Percentiles rank a stretch among this genome's conserved stretches.
Evolutionary conservation across 2,888 invertebrate species (phyloP).

Genomic region (Cremastinae sp.): DNA sequence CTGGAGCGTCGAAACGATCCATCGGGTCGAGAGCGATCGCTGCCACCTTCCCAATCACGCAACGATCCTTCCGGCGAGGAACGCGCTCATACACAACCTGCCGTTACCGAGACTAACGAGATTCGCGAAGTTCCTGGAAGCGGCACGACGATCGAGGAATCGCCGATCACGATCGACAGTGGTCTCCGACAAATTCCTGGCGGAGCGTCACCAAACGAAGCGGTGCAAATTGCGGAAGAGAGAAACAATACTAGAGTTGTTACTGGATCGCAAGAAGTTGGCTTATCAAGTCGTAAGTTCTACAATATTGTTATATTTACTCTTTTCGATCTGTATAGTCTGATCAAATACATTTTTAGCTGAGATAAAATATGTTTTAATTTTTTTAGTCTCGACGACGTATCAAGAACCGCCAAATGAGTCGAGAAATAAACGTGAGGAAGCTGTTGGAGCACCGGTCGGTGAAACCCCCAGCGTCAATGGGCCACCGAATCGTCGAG

Average conservation of each 20-base stretch:
- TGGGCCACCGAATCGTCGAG: constrained; percentile 72
- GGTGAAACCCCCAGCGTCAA: constrained; percentile 69
- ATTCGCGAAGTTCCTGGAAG: constrained; percentile 75
- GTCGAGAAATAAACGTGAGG: constrained; percentile 75
- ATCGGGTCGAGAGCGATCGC: constrained; percentile 76
- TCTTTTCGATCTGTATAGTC: not conserved
- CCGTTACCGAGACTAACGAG: constrained; percentile 70
- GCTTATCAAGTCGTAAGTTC: constrained; percentile 68
- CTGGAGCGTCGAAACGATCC: constrained; percentile 77
- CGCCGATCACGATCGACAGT: constrained; percentile 68
- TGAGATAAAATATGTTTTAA: not conserved
- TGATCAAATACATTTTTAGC: too few species aligned
- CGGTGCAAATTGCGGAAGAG: constrained; percentile 69
- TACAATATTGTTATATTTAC: constrained; percentile 1
- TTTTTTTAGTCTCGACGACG: constrained; percentile 61
- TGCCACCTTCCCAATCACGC: constrained; percentile 72
- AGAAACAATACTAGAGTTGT: constrained; percentile 73
- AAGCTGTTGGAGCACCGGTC: constrained; percentile 77
- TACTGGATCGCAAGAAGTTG: constrained; percentile 76
- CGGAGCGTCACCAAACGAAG: constrained; percentile 75
- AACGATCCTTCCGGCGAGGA: constrained; percentile 78
- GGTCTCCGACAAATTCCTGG: constrained; percentile 75
- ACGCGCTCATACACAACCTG: constrained; percentile 65
- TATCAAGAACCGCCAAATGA: constrained; percentile 72
- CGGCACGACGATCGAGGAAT: constrained; percentile 72